These are phyloP conservation scores for Operophtera brumata DNA, from an alignment of 2,888 invertebrate genomes.

Conservation along the genomic window DNA sequence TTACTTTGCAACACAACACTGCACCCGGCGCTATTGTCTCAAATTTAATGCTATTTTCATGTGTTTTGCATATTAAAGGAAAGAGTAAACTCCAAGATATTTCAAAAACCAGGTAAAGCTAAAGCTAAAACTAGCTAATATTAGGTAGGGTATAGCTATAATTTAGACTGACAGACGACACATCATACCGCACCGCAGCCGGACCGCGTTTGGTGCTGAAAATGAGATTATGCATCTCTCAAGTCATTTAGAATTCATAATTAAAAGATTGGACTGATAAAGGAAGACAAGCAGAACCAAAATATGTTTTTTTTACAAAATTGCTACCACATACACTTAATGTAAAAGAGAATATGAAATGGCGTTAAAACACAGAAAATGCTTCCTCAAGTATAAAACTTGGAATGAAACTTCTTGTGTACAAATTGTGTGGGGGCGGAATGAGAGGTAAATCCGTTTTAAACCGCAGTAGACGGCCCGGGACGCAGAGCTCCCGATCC, in stretches of 20 bases:
- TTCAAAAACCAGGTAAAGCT: slow-evolving; percentile 2
- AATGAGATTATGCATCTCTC: too few relatives aligned
- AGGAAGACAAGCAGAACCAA: background rate
- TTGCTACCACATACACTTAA: background rate
- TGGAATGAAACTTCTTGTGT: slow-evolving; percentile 59
- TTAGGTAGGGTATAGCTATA: too few relatives aligned
- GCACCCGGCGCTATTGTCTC: slow-evolving; percentile 7
- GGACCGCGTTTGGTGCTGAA: too few relatives aligned
- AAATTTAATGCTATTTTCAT: slow-evolving; percentile 19
- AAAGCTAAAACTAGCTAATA: too few relatives aligned
- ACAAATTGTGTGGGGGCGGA: slow-evolving; percentile 66
- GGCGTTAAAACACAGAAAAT: slow-evolving; percentile 16
- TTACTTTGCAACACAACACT: slow-evolving; percentile 12
- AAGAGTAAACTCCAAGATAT: slow-evolving; percentile 6
- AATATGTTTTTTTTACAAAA: background rate
- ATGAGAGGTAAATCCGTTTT: slow-evolving; percentile 72
- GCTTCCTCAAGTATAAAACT: slow-evolving; percentile 36
- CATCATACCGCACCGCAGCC: too few relatives aligned
- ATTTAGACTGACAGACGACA: too few relatives aligned
- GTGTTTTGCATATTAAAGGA: slow-evolving; percentile 16
- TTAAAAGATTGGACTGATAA: too few relatives aligned
- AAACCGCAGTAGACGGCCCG: slow-evolving; percentile 65
- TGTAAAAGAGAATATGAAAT: slow-evolving; percentile 25
- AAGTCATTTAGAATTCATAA: too few relatives aligned
- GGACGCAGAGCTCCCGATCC: slow-evolving; percentile 68